Base-by-base conservation (phyloP, 2,113 vertebrate species). In the Rhagologus leucostigma region DNA sequence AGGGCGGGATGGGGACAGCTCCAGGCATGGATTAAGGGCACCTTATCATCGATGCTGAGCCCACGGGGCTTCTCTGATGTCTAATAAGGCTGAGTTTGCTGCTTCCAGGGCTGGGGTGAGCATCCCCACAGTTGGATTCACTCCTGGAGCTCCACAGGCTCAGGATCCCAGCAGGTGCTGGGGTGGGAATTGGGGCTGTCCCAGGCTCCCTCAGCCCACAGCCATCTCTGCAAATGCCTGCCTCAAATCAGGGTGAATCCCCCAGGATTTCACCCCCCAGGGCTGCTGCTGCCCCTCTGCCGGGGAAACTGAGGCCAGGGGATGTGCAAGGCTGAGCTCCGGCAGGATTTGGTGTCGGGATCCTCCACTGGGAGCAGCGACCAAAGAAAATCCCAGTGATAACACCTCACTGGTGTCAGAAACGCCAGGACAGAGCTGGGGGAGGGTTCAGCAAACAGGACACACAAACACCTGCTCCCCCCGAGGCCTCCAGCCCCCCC, bases 371-470 rank as follows among this genome's bases (percentile, higher is more conserved):
- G 47, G 21, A 64, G 65, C 60, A 57, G 32, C 13, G 6, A 76
- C 12, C 19, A 41, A 47, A 35, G 26, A 9, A 60, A 71, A 52
- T 11, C 27, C 42, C 47, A 22, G 41, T 6, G 64, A 3, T 6
- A 16, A 37, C n/a, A 21, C 0, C 17, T 19, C 0, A 2, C 2
- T 0, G 1, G 26, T 3, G 26, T 10, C 74, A 47, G 69, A 55
- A 75, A 53, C 2, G 5, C 67, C 52, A 47, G 62, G 8, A 49
- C 13, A 52, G 49, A 59, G 53, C 19, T 17, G 2, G 1, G 2
- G 55, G 22, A 41, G 33, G 14, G 13, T 5, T 32, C 26, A 39
- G 42, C 1, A 9, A 79, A n/a, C 2, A 21, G 35, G 6, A 84
- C n/a, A 16, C 13, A 15, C 1, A 44, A 53, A 64, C 0, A 10